phyloP scores from a whole-genome alignment of 2,797 vertebrate species.

The Gambusia yucatana region DNA sequence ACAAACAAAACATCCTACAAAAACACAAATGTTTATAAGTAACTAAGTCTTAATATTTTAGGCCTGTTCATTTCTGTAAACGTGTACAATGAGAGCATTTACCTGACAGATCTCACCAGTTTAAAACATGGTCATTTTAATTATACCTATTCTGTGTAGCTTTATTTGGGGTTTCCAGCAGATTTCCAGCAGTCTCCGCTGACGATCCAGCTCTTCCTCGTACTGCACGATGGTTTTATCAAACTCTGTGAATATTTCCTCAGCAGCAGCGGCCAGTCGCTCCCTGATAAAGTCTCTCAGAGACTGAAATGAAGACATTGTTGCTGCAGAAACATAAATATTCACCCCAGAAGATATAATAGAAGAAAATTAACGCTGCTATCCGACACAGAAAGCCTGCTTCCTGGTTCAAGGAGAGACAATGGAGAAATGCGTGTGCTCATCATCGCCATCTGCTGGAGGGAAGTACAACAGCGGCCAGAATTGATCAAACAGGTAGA shows the following conservation, averaged over 20 bases:
- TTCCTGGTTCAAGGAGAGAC: background rate
- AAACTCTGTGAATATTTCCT: constrained; percentile 4
- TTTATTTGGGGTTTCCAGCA: background rate
- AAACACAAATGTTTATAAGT: background rate
- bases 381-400: background rate
- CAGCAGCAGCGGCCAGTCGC: background rate
- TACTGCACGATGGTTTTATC: background rate
- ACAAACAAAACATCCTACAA: background rate
- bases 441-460: background rate
- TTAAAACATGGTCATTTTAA: background rate
- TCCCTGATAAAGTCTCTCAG: constrained; percentile 11
- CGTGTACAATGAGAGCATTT: background rate
- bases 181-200: background rate
- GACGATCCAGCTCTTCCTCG: background rate
- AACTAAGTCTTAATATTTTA: background rate
- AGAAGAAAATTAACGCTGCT: background rate
- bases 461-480: background rate
- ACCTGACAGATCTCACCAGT: too few relatives aligned
- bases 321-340: background rate
- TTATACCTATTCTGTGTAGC: background rate
- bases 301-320: background rate
- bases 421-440: background rate
- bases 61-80: background rate
- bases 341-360: background rate
- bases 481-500: too few relatives aligned